Evolutionary conservation across 2,888 invertebrate species (phyloP).

Genomic region (Microctonus brassicae): DNA sequence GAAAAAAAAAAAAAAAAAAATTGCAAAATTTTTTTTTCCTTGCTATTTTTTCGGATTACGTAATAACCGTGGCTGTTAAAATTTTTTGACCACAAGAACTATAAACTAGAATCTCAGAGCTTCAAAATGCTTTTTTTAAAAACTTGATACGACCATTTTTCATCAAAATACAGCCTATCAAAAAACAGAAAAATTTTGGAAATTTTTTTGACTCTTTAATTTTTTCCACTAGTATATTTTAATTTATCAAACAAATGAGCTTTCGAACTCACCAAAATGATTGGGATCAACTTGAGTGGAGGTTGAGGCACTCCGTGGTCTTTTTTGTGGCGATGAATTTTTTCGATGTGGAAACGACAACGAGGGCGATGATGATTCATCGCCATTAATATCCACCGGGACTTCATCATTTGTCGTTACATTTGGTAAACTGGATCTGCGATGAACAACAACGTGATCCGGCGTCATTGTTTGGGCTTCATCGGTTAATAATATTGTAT

Average conservation of each 20-base stretch:
- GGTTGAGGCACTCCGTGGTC: constrained; percentile 84
- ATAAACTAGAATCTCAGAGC: too few relatives aligned
- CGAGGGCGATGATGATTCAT: constrained; percentile 66
- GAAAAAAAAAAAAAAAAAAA: too few relatives aligned
- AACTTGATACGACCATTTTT: too few relatives aligned
- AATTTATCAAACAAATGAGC: constrained; percentile 8
- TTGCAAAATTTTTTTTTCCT: too few relatives aligned
- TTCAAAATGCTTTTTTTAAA: too few relatives aligned
- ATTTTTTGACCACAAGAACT: too few relatives aligned
- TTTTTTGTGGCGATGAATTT: constrained; percentile 75
- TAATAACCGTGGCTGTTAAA: too few relatives aligned
- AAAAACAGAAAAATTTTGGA: too few relatives aligned
- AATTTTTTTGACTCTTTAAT: too few relatives aligned
- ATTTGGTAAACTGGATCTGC: constrained; percentile 76
- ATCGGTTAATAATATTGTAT: constrained; percentile 52
- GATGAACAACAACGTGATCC: constrained; percentile 66
- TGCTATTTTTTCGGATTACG: too few relatives aligned
- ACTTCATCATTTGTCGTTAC: constrained; percentile 61
- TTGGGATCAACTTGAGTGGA: constrained; percentile 88
- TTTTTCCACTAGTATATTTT: neutral
- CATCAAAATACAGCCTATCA: too few relatives aligned
- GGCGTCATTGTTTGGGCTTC: constrained; percentile 46
- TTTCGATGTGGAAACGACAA: constrained; percentile 60
- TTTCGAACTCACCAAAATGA: constrained; percentile 79
- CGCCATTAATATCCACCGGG: constrained; percentile 58